phyloP scores from a whole-genome alignment of 2,113 vertebrate species.

The Drymodes brunneopygia region DNA sequence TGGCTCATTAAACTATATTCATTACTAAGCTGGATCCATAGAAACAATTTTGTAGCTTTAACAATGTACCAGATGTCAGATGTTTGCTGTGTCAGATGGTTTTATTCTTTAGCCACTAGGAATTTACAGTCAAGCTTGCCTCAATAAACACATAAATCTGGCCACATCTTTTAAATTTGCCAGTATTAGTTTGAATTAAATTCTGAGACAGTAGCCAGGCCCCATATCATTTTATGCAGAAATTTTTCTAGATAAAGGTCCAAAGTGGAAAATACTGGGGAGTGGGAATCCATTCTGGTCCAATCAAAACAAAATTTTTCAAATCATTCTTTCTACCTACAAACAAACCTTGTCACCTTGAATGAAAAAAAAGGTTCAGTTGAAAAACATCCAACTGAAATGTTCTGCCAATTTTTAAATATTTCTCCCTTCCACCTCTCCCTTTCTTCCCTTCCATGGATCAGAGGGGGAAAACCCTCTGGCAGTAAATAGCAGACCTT shows the following conservation, averaged over 20 bases:
- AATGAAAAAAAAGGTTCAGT: not conserved
- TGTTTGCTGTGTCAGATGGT: slow-evolving; percentile 16
- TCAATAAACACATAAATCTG: not conserved
- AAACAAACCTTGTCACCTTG: not conserved
- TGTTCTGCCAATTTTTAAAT: not conserved
- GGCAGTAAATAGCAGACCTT: too few species aligned
- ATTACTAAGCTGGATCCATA: slow-evolving; percentile 35
- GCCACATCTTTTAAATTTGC: not conserved
- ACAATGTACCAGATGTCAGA: slow-evolving; percentile 52
- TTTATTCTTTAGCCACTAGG: slow-evolving; percentile 34
- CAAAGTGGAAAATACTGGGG: not conserved
- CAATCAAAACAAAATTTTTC: not conserved
- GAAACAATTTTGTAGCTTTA: slow-evolving; percentile 35
- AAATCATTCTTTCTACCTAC: not conserved
- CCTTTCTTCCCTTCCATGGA: not conserved
- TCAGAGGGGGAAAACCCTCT: too few species aligned
- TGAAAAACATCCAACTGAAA: not conserved
- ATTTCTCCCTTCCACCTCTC: not conserved
- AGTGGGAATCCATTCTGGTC: not conserved
- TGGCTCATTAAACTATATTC: slow-evolving; percentile 62
- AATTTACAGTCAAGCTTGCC: not conserved
- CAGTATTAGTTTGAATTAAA: not conserved
- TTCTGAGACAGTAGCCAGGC: not conserved
- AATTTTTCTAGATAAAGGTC: not conserved
- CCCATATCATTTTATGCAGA: not conserved